Base-by-base conservation (phyloP, 2,113 vertebrate genomes). In the Fregetta grallaria region DNA sequence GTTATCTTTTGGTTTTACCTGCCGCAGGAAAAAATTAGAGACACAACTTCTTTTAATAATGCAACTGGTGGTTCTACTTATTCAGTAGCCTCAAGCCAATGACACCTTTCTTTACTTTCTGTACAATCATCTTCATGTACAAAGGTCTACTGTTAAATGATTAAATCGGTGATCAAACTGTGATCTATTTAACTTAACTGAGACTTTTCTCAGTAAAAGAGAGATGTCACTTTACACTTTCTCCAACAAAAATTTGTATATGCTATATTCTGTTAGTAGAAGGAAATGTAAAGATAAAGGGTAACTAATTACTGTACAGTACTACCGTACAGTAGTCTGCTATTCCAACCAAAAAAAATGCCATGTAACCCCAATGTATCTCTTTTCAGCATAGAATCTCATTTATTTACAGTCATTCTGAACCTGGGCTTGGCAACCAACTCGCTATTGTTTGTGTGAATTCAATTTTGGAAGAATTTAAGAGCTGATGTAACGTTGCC, bases 11-110 rank as follows among this genome's bases (percentile, higher is more conserved):
- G 76, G 87, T 88, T 97, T 97, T 96, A 96, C 71, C 42, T 49
- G 95, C 96, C 53, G 5, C 90, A 79, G 96, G 96, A 98, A 97
- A 96, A 98, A 98, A 97, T 97, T 97, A 98, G 95, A 96, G 73
- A 38, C 75, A 87, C 92, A 93, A 93, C 82, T 98, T 94, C 78
- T 97, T 97, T 98, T 97, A 97, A 97, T 97, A 96, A 97, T 97
- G 95, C 56, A 96, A 95, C 96, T 73, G 82, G 92, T 97, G 95
- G 92, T 85, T 96, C 82, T 93, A 90, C 90, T 98, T 97, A 96
- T 88, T 94, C 92, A 71, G 68, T 97, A 94, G 89, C 86, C 97
- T 84, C 88, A 92, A 96, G 94, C 71, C 90, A 97, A 93, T 84
- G 92, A 94, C 56, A 63, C 72, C 32, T 94, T 96, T 95, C 94